These are phyloP conservation scores for Cheilosia scutellata DNA, from an alignment of 2,888 invertebrate genomes.

Conservation along the genomic window DNA sequence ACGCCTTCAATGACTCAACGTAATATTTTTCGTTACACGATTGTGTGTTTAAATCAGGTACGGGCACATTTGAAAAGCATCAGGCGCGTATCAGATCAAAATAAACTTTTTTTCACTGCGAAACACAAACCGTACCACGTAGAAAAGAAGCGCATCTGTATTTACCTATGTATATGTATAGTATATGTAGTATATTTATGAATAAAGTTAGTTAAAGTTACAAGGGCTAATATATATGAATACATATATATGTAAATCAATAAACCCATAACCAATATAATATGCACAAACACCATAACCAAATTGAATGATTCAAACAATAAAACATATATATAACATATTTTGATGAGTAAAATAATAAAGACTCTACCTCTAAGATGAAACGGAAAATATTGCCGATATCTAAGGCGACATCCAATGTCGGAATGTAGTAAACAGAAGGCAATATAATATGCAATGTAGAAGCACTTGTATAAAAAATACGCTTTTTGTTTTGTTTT, in stretches of 20 bases:
- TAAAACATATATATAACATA: conserved; percentile 34
- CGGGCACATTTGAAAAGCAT: too few relatives aligned
- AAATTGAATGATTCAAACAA: conserved; percentile 34
- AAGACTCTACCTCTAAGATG: conserved; percentile 72
- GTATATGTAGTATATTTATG: neutral
- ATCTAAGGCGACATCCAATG: conserved; percentile 70
- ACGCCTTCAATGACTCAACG: too few relatives aligned
- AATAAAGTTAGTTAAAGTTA: conserved; percentile 31
- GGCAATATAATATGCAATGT: conserved; percentile 55
- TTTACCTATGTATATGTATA: neutral
- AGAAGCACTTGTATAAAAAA: conserved; percentile 64
- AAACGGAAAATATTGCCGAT: conserved; percentile 80
- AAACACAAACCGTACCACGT: neutral
- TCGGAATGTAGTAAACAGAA: conserved; percentile 74
- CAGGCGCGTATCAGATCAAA: too few relatives aligned
- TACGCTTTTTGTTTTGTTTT: conserved; percentile 40
- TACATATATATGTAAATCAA: neutral
- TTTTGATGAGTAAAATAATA: conserved; percentile 48
- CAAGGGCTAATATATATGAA: neutral
- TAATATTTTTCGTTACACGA: too few relatives aligned
- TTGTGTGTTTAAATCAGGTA: too few relatives aligned
- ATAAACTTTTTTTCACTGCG: neutral
- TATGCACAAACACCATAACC: conserved; percentile 49
- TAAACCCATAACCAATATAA: conserved; percentile 56
- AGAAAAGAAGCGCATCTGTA: neutral